Evolutionary conservation across 2,113 vertebrate genomes (phyloP).

Genomic region (Semicossyphus pulcher): DNA sequence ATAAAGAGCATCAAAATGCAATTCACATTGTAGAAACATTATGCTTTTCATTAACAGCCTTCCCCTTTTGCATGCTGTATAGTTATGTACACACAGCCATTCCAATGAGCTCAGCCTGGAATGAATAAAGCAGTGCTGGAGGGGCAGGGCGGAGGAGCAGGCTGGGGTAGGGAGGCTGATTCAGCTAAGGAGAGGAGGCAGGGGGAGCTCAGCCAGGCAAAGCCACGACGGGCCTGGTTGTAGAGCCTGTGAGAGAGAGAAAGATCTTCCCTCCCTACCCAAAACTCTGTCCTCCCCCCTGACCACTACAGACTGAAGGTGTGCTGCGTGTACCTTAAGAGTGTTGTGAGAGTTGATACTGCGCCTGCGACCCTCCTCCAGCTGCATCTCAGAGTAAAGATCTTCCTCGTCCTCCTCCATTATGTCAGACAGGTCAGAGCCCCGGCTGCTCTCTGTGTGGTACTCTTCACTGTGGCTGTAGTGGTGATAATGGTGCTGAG

Average conservation of each 20-base stretch:
- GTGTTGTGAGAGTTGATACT: conserved; percentile 91
- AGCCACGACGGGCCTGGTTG: conserved; percentile 58
- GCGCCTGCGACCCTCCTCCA: conserved; percentile 92
- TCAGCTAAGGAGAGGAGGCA: conserved; percentile 41
- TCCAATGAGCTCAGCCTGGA: conserved; percentile 54
- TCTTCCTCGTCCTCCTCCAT: conserved; percentile 99
- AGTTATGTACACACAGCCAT: conserved; percentile 41
- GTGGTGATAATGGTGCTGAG: conserved; percentile 87
- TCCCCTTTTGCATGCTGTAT: conserved; percentile 53
- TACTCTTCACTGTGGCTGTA: conserved; percentile 95
- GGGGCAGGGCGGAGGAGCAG: conserved; percentile 39
- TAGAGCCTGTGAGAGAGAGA: conserved; percentile 45
- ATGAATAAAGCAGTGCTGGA: conserved; percentile 55
- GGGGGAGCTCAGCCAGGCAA: conserved; percentile 56
- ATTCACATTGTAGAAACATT: conserved; percentile 18
- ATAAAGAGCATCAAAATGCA: conserved; percentile 44
- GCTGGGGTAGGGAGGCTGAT: conserved; percentile 18
- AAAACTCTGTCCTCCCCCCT: background rate
- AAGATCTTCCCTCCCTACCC: background rate
- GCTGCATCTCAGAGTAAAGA: conserved; percentile 95
- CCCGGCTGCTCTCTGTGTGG: conserved; percentile 96
- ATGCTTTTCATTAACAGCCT: conserved; percentile 1
- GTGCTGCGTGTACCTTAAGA: conserved; percentile 89
- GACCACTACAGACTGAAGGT: conserved; percentile 26
- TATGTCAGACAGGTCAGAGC: conserved; percentile 96